Evolutionary conservation across 2,888 invertebrate genomes (phyloP).

Genomic region (Amphiduros pacificus): DNA sequence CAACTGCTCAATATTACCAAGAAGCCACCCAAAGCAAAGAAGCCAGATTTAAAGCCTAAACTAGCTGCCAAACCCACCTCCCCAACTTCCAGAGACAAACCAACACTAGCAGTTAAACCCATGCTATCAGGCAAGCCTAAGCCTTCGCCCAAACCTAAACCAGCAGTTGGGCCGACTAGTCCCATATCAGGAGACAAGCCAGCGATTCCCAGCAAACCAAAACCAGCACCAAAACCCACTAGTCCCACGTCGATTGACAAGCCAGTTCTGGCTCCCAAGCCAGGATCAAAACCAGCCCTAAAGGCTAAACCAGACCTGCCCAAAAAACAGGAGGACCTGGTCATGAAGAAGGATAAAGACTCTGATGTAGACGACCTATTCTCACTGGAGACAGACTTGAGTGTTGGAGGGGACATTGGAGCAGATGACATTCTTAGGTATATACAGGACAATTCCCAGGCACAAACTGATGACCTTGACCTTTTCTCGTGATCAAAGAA

Average conservation of each 20-base stretch:
- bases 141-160: not conserved
- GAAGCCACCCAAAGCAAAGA: not conserved
- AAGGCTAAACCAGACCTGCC: not conserved
- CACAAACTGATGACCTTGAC: not conserved
- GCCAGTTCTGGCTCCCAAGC: too few species aligned
- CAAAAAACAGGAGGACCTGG: not conserved
- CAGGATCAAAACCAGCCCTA: not conserved
- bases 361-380: not conserved
- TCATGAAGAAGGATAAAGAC: not conserved
- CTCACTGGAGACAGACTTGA: too few species aligned
- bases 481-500: not conserved
- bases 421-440: not conserved
- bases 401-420: not conserved
- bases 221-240: too few species aligned
- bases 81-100: too few species aligned
- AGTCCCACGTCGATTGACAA: too few species aligned
- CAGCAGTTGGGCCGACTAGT: too few species aligned
- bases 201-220: too few species aligned
- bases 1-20: slow-evolving; percentile 4
- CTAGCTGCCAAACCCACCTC: too few species aligned
- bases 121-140: not conserved
- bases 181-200: too few species aligned
- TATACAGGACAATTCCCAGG: not conserved
- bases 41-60: too few species aligned
- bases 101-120: not conserved